Conservation (phyloP, 2,113 vertebrate genomes). For the Pholis gunnellus region DNA sequence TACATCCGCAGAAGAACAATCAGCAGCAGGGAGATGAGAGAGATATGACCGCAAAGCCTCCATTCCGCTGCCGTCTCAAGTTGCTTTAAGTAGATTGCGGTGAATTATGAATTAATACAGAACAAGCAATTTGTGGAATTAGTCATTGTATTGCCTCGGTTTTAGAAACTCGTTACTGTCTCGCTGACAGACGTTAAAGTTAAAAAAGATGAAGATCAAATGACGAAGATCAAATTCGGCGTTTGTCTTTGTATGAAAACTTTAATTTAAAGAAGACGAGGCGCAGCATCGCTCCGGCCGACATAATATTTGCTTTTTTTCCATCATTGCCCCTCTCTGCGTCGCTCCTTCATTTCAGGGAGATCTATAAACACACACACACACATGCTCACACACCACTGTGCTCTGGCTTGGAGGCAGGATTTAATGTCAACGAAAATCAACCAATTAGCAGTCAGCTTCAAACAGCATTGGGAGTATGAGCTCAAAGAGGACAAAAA, state of each 20-base stretch:
- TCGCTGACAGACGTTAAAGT: constrained; percentile 13
- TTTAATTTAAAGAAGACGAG: constrained; percentile 43
- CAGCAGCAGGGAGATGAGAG: constrained; percentile 7
- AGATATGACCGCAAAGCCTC: constrained; percentile 4
- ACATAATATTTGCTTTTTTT: constrained; percentile 42
- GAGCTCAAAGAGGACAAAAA: neutral
- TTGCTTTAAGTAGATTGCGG: neutral
- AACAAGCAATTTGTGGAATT: constrained; percentile 41
- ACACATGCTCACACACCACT: constrained; percentile 14
- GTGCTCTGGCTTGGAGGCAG: constrained; percentile 53
- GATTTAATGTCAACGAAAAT: constrained; percentile 70
- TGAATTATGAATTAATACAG: constrained; percentile 44
- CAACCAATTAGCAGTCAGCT: constrained; percentile 68
- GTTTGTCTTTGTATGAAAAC: constrained; percentile 42
- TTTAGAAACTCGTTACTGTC: constrained; percentile 43
- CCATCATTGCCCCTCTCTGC: neutral
- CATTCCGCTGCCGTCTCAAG: constrained; percentile 15
- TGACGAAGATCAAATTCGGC: neutral
- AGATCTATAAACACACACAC: constrained; percentile 36
- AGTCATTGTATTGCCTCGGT: neutral
- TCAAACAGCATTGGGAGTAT: constrained; percentile 41
- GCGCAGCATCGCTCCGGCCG: constrained; percentile 20
- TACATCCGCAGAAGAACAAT: neutral
- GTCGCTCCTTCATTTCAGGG: constrained; percentile 30
- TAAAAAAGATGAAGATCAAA: neutral